These are phyloP conservation scores for Herminia tarsipennalis DNA, from an alignment of 2,888 invertebrate species.

Conservation along the genomic window DNA sequence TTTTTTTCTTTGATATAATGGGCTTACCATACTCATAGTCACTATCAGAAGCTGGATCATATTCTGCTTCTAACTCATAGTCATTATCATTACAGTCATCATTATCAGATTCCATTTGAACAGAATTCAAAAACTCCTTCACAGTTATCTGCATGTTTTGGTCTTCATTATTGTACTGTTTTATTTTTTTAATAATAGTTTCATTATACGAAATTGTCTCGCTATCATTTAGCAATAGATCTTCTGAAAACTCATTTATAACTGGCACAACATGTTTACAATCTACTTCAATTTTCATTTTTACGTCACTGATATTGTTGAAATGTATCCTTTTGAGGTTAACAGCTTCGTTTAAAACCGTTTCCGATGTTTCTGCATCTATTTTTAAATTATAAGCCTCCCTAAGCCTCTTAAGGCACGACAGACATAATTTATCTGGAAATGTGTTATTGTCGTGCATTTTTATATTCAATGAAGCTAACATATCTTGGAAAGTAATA, in stretches of 20 bases:
- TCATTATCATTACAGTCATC: conserved; percentile 46
- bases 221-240: conserved; percentile 30
- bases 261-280: conserved; percentile 28
- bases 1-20: conserved; percentile 4
- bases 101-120: conserved; percentile 52
- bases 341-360: conserved; percentile 42
- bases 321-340: conserved; percentile 54
- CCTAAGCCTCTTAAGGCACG: conserved; percentile 64
- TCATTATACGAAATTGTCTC: conserved; percentile 43
- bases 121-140: conserved; percentile 55
- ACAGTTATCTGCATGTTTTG: conserved; percentile 44
- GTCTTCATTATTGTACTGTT: conserved; percentile 20
- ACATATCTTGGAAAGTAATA: conserved; percentile 55
- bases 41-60: conserved; percentile 30
- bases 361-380: conserved; percentile 60
- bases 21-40: conserved; percentile 4
- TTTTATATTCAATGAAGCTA: conserved; percentile 53
- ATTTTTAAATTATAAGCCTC: conserved; percentile 62
- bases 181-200: conserved; percentile 51
- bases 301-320: conserved; percentile 57
- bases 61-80: conserved; percentile 35
- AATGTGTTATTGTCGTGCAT: conserved; percentile 40
- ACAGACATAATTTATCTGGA: conserved; percentile 55
- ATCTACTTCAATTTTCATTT: conserved; percentile 48
- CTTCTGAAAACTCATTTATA: conserved; percentile 26